Percentiles rank a stretch among this genome's conserved stretches.
Conservation (phyloP, 1,140 invertebrate species). For the Bradysia coprophila region DNA sequence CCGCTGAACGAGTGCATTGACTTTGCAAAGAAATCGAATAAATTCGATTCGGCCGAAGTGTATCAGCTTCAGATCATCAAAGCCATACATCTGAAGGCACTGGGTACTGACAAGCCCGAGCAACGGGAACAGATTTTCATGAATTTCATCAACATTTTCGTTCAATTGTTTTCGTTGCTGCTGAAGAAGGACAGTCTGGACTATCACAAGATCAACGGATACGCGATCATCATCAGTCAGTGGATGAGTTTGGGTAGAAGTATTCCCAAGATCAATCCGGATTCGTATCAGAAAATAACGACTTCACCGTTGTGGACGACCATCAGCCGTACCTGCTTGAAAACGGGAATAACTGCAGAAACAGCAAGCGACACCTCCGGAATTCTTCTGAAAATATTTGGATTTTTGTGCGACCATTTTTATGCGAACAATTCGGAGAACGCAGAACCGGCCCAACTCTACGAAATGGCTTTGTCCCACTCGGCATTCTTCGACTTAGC, state of each 20-base stretch:
- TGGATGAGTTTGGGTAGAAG: conserved; percentile 23
- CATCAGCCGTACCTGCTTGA: conserved; percentile 42
- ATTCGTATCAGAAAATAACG: conserved; percentile 26
- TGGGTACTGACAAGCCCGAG: conserved; percentile 11
- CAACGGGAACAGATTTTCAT: conserved; percentile 24
- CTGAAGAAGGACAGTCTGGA: conserved; percentile 29
- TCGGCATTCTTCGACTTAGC: conserved; percentile 51
- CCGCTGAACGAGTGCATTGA: conserved; percentile 29
- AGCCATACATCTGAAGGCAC: conserved; percentile 30
- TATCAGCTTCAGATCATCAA: conserved; percentile 33
- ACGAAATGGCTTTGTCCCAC: conserved; percentile 55
- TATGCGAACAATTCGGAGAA: conserved; percentile 26
- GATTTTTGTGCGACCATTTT: conserved; percentile 32
- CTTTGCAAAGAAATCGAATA: conserved; percentile 31
- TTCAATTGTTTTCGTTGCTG: conserved; percentile 30
- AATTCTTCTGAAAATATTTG: conserved; percentile 32
- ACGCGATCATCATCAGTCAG: conserved; percentile 14
- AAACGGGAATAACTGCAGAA: conserved; percentile 35
- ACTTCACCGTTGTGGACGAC: conserved; percentile 39
- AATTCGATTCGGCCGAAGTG: conserved; percentile 33
- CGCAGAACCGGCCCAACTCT: conserved; percentile 33
- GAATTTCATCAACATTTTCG: conserved; percentile 31
- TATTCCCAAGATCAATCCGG: conserved; percentile 20
- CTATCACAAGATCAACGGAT: conserved; percentile 10
- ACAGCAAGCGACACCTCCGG: conserved; percentile 16